Evolutionary conservation across 2,113 vertebrate genomes (phyloP), one percentile per base, ranked within the genome.

Genomic region (Peromyscus californicus): DNA sequence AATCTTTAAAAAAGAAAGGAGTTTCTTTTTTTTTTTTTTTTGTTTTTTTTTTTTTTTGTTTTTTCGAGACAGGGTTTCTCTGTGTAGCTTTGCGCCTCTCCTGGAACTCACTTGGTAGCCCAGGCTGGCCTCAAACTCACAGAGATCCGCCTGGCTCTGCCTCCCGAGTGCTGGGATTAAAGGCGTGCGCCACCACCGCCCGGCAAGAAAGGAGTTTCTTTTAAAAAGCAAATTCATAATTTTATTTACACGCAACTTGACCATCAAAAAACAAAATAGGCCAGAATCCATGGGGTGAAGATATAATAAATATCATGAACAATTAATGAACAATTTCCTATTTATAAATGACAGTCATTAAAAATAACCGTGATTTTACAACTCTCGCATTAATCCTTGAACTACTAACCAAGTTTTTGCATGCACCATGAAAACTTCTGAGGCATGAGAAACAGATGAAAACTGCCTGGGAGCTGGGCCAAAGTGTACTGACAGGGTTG

Each of bases 331-430:
- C 15, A 91, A 70, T 88, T 94, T 85, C 13, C 67, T 75, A 29
- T 74, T 79, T 91, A 80, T 69, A 95, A 83, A 67, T 33, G 70
- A 74, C 13, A 91, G 31, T 83, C 39, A 95, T 83, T 93, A 95
- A 95, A 96, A 92, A 65, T 90, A 57, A 21, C 54, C 54, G 90
- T 72, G 72, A 93, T 61, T 95, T 97, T 74, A 72, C 51, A 93
- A 39, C 57, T 96, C 54, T 67, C 65, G 10, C 70, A 94, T 89
- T 95, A 94, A 85, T 82, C 76, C 94, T 36, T 85, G 61, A 74
- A 91, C 91, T 93, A 87, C 95, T 87, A 91, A 96, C 89, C 45
- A 74, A 94, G 21, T 91, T 95, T n/a, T n/a, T n/a, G n/a, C n/a
- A n/a, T n/a, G 75, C 42, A 51, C 61, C 13, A 69, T 90, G 72